Conservation (phyloP, 2,113 vertebrate genomes). For the Nothobranchius furzeri region DNA sequence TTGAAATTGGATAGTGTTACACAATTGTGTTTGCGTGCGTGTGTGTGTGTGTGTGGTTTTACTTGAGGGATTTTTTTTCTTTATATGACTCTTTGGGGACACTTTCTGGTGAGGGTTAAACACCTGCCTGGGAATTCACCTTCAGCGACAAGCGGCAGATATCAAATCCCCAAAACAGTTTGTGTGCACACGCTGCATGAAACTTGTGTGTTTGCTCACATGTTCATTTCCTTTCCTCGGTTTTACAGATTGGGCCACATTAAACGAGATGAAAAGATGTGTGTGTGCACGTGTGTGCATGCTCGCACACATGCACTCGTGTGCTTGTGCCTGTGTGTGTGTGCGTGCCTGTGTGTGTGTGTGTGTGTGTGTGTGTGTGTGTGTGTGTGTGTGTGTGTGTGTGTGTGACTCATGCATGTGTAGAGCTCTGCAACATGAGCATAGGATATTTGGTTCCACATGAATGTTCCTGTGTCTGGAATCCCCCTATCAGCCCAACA, state of each 20-base stretch:
- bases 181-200: background rate
- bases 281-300: background rate
- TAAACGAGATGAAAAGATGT: slow-evolving; percentile 17
- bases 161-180: slow-evolving; percentile 36
- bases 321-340: no score
- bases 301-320: no score
- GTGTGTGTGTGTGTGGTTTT: slow-evolving; percentile 29
- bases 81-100: slow-evolving; percentile 29
- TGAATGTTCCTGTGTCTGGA: slow-evolving; percentile 69
- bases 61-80: slow-evolving; percentile 7
- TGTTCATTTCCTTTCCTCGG: slow-evolving; percentile 58
- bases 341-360: no score
- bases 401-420: background rate
- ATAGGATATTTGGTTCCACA: slow-evolving; percentile 57
- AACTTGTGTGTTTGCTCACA: slow-evolving; percentile 28
- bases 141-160: slow-evolving; percentile 10
- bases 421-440: slow-evolving; percentile 46
- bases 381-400: no score
- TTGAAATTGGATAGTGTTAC: slow-evolving; percentile 18
- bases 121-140: slow-evolving; percentile 44
- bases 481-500: slow-evolving; percentile 68
- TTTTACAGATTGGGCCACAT: slow-evolving; percentile 42
- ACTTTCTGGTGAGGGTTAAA: slow-evolving; percentile 18
- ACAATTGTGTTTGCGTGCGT: no score
- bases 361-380: no score